phyloP scores from a whole-genome alignment of 1,140 invertebrate genomes.

The Bradysia coprophila region DNA sequence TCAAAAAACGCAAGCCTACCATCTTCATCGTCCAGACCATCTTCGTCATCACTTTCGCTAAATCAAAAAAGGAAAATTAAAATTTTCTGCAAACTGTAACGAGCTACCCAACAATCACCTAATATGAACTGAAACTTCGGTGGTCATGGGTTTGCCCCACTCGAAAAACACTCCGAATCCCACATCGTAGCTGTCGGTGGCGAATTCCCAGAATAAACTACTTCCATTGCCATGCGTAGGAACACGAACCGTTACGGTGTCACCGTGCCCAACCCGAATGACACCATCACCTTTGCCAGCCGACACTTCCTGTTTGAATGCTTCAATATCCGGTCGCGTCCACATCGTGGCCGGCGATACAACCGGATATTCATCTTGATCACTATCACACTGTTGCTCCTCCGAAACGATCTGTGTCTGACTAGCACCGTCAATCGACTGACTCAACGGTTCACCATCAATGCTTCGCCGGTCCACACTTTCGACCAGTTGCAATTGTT shows the following conservation, averaged over 20 bases:
- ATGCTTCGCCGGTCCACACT: constrained; percentile 8
- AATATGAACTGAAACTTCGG: constrained; percentile 72
- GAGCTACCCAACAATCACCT: too few relatives aligned
- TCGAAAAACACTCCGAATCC: constrained; percentile 98
- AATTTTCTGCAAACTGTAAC: too few relatives aligned
- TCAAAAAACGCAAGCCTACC: constrained; percentile 7
- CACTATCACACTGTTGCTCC: constrained; percentile 5
- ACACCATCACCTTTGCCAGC: constrained; percentile 86
- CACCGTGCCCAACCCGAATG: constrained; percentile 87
- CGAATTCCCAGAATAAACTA: constrained; percentile 98
- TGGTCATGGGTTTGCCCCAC: constrained; percentile 75
- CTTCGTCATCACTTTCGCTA: constrained; percentile 69
- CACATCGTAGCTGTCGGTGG: constrained; percentile 95
- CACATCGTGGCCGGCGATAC: constrained; percentile 83
- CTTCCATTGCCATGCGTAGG: constrained; percentile 90
- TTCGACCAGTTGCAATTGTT: constrained; percentile 40
- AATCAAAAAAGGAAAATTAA: too few relatives aligned
- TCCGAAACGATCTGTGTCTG: constrained; percentile 9
- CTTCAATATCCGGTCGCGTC: constrained; percentile 78
- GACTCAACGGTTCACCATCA: neutral
- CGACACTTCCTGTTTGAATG: constrained; percentile 80
- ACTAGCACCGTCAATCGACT: constrained; percentile 6
- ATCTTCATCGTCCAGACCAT: constrained; percentile 42
- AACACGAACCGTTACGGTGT: constrained; percentile 92
- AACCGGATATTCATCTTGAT: constrained; percentile 24